These are phyloP conservation scores for Heliconius hortense DNA, from an alignment of 2,888 invertebrate species.

Conservation along the genomic window DNA sequence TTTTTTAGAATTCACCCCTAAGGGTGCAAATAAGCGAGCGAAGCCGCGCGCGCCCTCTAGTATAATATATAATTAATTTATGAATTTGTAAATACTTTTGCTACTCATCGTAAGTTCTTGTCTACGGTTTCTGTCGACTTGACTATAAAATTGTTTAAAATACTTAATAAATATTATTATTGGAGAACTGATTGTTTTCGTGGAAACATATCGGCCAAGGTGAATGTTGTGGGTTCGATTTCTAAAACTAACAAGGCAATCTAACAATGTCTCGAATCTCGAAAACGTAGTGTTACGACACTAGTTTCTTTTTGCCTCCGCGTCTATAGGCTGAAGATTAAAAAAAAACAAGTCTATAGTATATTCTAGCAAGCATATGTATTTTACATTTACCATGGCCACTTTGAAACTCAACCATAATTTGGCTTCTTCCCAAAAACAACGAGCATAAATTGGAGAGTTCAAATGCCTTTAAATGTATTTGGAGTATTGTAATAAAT, in stretches of 20 bases:
- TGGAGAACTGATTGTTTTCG: no score
- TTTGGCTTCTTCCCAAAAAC: conserved; percentile 15
- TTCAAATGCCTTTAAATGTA: conserved; percentile 18
- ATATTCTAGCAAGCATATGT: not conserved
- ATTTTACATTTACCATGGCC: not conserved
- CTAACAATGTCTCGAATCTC: no score
- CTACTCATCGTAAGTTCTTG: not conserved
- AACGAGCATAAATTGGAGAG: conserved; percentile 3
- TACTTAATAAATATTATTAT: no score
- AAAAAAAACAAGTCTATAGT: not conserved
- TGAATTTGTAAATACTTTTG: not conserved
- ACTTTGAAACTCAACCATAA: conserved; percentile 9
- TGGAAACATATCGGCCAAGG: no score
- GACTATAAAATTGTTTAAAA: not conserved
- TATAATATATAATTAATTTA: not conserved
- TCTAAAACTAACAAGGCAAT: no score
- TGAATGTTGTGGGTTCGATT: no score
- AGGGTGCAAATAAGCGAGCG: no score
- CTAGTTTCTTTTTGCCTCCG: no score
- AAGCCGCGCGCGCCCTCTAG: no score
- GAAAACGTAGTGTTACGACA: no score
- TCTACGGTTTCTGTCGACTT: not conserved
- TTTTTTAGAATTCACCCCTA: no score
- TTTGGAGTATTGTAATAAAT: conserved; percentile 17
- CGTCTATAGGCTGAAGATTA: no score